Evolutionary conservation across 2,113 vertebrate species (phyloP).

Genomic region (Hippocampus barbouri): DNA sequence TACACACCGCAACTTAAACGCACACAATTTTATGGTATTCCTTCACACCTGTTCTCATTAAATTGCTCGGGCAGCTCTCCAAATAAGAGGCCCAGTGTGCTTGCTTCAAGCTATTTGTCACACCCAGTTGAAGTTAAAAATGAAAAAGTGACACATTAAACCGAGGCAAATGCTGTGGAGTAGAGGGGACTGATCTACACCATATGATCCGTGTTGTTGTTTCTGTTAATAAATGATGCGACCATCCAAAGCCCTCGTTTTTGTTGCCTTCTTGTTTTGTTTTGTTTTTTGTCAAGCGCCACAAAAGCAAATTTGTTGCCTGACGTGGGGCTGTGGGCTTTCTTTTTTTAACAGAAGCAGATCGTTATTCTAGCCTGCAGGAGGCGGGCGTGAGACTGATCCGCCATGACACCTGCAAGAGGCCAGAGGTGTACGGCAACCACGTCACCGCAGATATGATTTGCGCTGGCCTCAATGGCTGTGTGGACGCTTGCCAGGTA

Average conservation of each 20-base stretch:
- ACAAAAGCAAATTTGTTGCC: no score
- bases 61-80: neutral
- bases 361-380: constrained; percentile 76
- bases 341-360: constrained; percentile 60
- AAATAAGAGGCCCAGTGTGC: neutral
- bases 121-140: no score
- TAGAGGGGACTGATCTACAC: no score
- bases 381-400: constrained; percentile 80
- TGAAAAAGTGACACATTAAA: no score
- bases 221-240: no score
- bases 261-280: no score
- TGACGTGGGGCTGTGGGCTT: no score
- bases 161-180: no score
- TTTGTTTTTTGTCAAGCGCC: no score
- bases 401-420: constrained; percentile 75
- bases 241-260: no score
- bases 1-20: neutral
- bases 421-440: constrained; percentile 80
- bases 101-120: no score
- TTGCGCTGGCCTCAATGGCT: constrained; percentile 83
- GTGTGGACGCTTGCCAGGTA: constrained; percentile 90
- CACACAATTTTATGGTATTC: neutral
- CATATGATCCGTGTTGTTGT: no score
- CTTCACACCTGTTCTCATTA: neutral
- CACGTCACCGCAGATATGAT: constrained; percentile 87